Percentiles rank a stretch among this genome's conserved stretches.
phyloP scores from a whole-genome alignment of 1,140 invertebrate genomes.

The Coptotermes formosanus region DNA sequence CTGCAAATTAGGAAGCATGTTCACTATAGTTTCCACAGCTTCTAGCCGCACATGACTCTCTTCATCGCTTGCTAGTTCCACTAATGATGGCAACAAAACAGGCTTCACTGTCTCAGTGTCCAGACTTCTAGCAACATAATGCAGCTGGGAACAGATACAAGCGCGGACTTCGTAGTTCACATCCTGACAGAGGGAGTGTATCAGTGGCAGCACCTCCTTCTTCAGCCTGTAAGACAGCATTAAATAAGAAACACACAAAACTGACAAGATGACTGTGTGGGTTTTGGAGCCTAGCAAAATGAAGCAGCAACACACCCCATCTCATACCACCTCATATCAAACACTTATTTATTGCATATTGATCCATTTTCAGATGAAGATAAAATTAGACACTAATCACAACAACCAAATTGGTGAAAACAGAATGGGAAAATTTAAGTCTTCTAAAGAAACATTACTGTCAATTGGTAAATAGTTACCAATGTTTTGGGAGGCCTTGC shows the following conservation, averaged over 20 bases:
- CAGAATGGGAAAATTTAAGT: too few species aligned
- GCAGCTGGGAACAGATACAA: conserved; percentile 65
- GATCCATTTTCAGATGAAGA: too few species aligned
- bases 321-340: too few species aligned
- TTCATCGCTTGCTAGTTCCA: conserved; percentile 69
- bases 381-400: too few species aligned
- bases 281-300: too few species aligned
- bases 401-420: too few species aligned
- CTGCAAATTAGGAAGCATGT: conserved; percentile 55
- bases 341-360: too few species aligned
- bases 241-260: neutral
- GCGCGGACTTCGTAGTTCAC: conserved; percentile 65
- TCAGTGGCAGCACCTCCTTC: conserved; percentile 67
- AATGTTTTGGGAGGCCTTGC: too few species aligned
- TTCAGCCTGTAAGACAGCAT: conserved; percentile 56
- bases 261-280: neutral
- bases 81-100: conserved; percentile 64
- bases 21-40: conserved; percentile 63
- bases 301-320: too few species aligned
- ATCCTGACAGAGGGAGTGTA: conserved; percentile 70
- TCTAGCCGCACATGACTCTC: conserved; percentile 60
- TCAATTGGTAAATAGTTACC: too few species aligned
- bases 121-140: conserved; percentile 59
- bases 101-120: conserved; percentile 60
- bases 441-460: too few species aligned